These are phyloP conservation scores for Lacanobia oleracea DNA, from an alignment of 2,888 invertebrate species.

Conservation along the genomic window DNA sequence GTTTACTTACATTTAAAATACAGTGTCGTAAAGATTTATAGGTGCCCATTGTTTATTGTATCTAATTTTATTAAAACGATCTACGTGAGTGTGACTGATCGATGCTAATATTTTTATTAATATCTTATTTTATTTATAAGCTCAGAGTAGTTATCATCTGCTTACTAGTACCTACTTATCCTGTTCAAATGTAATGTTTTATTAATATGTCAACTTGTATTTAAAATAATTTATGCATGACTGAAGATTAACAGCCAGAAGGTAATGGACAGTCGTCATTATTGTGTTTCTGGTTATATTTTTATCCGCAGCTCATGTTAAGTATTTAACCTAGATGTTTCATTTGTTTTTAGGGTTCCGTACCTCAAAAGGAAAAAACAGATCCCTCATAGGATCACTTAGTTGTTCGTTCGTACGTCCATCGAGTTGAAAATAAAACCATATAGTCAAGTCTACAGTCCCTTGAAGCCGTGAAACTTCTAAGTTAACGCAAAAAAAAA, in stretches of 20 bases:
- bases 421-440: no score
- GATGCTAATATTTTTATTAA: not conserved
- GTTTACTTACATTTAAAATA: not conserved
- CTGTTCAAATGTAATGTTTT: not conserved
- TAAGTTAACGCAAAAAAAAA: no score
- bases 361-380: no score
- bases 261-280: not conserved
- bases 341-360: not conserved
- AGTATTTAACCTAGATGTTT: not conserved
- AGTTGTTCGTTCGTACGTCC: no score
- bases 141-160: not conserved
- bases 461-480: no score
- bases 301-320: not conserved
- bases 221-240: no score
- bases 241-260: not conserved
- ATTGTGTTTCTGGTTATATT: not conserved
- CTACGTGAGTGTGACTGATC: not conserved
- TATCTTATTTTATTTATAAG: not conserved
- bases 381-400: no score
- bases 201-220: not conserved
- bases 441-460: no score
- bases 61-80: not conserved
- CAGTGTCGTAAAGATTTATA: conserved; percentile 14
- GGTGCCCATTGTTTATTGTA: not conserved
- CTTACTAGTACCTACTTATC: not conserved